Base-by-base conservation (phyloP, 37 sponge, comb jelly and placozoan species). In the Hormiphora californensis region DNA sequence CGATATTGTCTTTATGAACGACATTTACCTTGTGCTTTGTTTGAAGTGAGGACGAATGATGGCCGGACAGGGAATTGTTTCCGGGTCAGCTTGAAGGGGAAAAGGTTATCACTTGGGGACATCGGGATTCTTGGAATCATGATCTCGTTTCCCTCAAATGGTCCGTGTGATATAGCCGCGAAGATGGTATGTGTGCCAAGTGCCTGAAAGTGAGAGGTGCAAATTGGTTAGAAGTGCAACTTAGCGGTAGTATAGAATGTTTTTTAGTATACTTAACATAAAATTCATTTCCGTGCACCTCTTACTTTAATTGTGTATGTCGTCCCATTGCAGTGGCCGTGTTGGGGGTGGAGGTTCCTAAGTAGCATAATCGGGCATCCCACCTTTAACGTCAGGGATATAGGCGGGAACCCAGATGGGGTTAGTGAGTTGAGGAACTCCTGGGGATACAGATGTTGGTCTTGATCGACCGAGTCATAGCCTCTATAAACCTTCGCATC, bases 21-120 rank as follows among this genome's bases (percentile, higher is more conserved):
- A n/a, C n/a, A n/a, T n/a, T n/a, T n/a, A n/a, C 68, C 68, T 65
- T 73, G n/a, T 1, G 81, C 4, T 46, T 73, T 73, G 44, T 73
- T 73, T 11, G 46, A 73, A 4, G 81, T 73, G 0, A 73, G 40
- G 15, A 46, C 81, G 44, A 73, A 73, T 22, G 46, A 43, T 2
- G 81, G 27, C 3, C 81, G 1, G n/a, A 73, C 17, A 8, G 81
- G 81, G 44, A 73, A 73, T 41, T 73, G 81, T 40, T 4, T 37
- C 44, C 81, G 9, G 27, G 46, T 73, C 81, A 73, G 7, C 7
- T 33, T 8, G 38, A 65, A 65, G 27, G 68, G 35, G 38, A 5
- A 27, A 1, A 39, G 31, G 5, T 7, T 8, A 30, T 65, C 68
- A 5, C 38, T 25, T 4, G 68, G 68, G 19, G 31, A 36, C 5